phyloP scores from a whole-genome alignment of 2,797 vertebrate genomes.

The Diplodus puntazzo region DNA sequence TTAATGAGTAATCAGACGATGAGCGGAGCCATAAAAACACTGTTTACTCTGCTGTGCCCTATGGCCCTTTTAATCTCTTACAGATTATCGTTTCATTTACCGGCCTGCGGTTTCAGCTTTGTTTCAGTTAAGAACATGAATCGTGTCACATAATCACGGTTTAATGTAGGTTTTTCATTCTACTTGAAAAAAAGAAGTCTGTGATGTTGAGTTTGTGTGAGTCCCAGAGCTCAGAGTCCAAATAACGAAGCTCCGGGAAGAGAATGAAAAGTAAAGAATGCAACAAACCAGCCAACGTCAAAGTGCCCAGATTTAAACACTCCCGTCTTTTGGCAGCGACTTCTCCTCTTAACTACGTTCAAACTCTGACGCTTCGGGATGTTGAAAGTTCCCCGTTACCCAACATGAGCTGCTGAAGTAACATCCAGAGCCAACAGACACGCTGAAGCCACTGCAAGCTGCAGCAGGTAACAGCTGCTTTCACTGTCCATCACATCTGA shows the following conservation, averaged over 20 bases:
- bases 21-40: constrained; percentile 8
- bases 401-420: constrained; percentile 26
- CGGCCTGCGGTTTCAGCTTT: not conserved
- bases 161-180: not conserved
- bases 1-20: constrained; percentile 33
- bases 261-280: constrained; percentile 55
- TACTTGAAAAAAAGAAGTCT: not conserved
- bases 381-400: constrained; percentile 21
- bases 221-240: constrained; percentile 7
- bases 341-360: not conserved
- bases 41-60: constrained; percentile 25
- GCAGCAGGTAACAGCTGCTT: not conserved
- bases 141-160: not conserved
- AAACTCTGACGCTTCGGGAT: not conserved
- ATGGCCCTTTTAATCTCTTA: not conserved
- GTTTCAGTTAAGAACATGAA: not conserved
- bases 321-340: constrained; percentile 21
- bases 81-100: not conserved
- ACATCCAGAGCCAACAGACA: not conserved
- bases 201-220: not conserved
- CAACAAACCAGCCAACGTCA: constrained; percentile 19
- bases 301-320: constrained; percentile 25
- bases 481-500: not conserved
- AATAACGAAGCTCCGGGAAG: constrained; percentile 4
- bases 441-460: not conserved